phyloP scores from a whole-genome alignment of 2,888 invertebrate species.

The Parnassius orleans region DNA sequence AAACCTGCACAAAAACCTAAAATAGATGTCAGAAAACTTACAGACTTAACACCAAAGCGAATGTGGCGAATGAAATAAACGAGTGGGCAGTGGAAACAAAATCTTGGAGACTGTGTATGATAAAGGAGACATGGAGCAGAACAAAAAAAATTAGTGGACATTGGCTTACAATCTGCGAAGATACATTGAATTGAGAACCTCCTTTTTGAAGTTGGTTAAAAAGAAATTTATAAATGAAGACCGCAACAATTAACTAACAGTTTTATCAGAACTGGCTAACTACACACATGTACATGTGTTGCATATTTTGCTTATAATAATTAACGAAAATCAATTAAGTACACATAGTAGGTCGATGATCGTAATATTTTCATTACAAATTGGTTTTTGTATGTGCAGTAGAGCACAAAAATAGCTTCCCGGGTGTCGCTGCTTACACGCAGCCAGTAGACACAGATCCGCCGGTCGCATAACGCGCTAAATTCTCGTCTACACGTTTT shows the following conservation, averaged over 20 bases:
- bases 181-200: too few species aligned
- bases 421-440: slow-evolving; percentile 61
- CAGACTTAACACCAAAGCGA: neutral
- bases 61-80: slow-evolving; percentile 1
- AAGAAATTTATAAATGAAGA: too few species aligned
- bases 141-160: neutral
- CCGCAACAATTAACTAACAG: too few species aligned
- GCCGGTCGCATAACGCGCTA: slow-evolving; percentile 38
- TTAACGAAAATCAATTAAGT: slow-evolving; percentile 13
- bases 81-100: too few species aligned
- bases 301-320: neutral
- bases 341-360: slow-evolving; percentile 72
- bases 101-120: neutral
- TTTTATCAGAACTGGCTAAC: too few species aligned
- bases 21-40: neutral
- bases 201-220: too few species aligned
- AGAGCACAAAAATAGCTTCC: slow-evolving; percentile 75
- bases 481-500: slow-evolving; percentile 23
- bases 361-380: slow-evolving; percentile 77
- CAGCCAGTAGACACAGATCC: slow-evolving; percentile 41
- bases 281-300: neutral
- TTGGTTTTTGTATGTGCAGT: slow-evolving; percentile 73
- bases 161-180: too few species aligned
- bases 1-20: neutral
- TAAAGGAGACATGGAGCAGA: neutral